Percentiles rank a stretch among this genome's conserved stretches.
These are phyloP conservation scores for Hipposideros armiger DNA, from an alignment of 2,113 vertebrate genomes.

Conservation along the genomic window DNA sequence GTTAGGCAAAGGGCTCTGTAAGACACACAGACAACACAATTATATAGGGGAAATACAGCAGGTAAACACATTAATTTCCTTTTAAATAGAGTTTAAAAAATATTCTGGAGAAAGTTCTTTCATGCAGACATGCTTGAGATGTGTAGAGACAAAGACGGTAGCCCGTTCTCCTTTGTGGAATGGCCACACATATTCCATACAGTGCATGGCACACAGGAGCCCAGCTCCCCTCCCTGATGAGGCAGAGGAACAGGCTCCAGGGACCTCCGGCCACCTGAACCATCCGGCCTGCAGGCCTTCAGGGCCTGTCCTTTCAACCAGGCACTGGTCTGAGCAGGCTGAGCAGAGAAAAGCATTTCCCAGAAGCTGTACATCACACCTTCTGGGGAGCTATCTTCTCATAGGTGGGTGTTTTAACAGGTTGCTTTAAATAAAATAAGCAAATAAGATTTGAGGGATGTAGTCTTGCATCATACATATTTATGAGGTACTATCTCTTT, in stretches of 20 bases:
- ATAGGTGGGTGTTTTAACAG: background rate
- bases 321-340: background rate
- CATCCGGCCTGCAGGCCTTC: too few relatives aligned
- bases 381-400: background rate
- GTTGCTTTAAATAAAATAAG: constrained; percentile 21
- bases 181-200: fast-evolving
- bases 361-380: background rate
- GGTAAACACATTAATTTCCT: background rate
- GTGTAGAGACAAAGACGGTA: background rate
- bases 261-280: background rate
- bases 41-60: background rate
- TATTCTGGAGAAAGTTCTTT: background rate
- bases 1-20: background rate
- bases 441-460: background rate
- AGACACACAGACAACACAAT: background rate
- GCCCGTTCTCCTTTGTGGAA: fast-evolving
- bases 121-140: background rate
- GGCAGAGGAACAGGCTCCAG: background rate
- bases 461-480: background rate
- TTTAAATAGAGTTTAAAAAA: background rate
- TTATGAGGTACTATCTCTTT: background rate
- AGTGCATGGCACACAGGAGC: too few relatives aligned
- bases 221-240: background rate
- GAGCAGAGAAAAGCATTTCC: background rate
- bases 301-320: background rate